A percentile compares a stretch with the other conserved stretches of the same genome.
phyloP scores from a whole-genome alignment of 2,888 invertebrate genomes.

The Neoaliturus tenellus region DNA sequence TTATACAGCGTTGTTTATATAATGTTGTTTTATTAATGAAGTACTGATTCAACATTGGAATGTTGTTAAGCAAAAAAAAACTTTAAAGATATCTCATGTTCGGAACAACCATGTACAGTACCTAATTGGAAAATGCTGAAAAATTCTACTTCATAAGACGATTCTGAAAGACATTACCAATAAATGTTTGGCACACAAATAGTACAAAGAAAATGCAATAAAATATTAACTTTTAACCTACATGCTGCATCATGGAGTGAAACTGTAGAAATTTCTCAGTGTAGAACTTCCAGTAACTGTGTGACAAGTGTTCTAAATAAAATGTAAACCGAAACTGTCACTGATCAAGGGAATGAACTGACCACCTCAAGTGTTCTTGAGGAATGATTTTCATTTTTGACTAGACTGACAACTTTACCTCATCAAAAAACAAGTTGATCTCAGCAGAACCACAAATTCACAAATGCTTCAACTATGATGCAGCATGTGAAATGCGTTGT shows the following conservation, averaged over 20 bases:
- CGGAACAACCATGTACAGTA: not conserved
- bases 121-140: not conserved
- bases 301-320: not conserved
- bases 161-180: constrained; percentile 34
- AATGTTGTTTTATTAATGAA: no score
- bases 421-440: not conserved
- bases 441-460: not conserved
- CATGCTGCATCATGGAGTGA: not conserved
- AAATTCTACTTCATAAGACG: constrained; percentile 9
- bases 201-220: constrained; percentile 2
- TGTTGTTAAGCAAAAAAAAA: no score
- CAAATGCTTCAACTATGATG: not conserved
- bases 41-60: no score
- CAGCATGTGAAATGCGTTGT: not conserved
- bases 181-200: constrained; percentile 24
- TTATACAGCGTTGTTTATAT: no score
- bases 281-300: not conserved
- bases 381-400: not conserved
- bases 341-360: not conserved
- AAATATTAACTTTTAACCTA: not conserved
- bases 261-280: not conserved
- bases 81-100: no score
- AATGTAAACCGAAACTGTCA: not conserved
- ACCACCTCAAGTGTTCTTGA: not conserved
- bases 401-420: constrained; percentile 1